Evolutionary conservation across 2,797 vertebrate genomes (phyloP), one percentile per base, ranked within the genome.

Genomic region (Lepilemur septentrionalis): DNA sequence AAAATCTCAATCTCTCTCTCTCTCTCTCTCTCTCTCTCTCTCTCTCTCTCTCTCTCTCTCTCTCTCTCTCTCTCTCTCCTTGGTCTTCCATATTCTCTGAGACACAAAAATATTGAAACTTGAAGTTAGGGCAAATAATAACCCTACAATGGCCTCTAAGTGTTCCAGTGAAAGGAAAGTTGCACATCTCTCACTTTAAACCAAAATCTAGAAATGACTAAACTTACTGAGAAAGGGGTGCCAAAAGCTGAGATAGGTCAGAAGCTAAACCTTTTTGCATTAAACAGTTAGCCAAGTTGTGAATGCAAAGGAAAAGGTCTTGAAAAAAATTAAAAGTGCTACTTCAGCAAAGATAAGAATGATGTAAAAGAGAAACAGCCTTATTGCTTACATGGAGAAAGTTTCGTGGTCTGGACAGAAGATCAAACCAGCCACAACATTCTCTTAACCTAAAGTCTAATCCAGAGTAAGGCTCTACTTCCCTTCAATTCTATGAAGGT

Each of bases 11-110:
- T 2, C 3, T 5, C 8, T 25, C 15, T 20, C 2, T 2, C 3
- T 30, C 15, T 59, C 4, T 12, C 6, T 57, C 22, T 23, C 1
- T n/a, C 23, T 6, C 8, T 2, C 3, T 5, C 8, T 25, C 15
- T 20, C 2, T 2, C 3, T 30, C 15, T 59, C 4, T 12, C 6
- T 57, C 22, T 23, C 1, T n/a, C 23, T 38, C 7, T 52, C 12
- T 23, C 7, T 32, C 0, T 57, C 14, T 20, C 12, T 59, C 18
- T 50, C 25, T 46, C 41, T 18, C 23, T 73, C 4, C 30, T 32
- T 75, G 72, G 28, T 2, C 30, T 9, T 32, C 43, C 9, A 17
- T 48, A 75, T 20, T 75, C 28, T 32, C 72, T 48, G 43, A 75
- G 43, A 75, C 43, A 75, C 43, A 48, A 75, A 9, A 75, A 75